Base-by-base conservation (phyloP, 2,113 vertebrate genomes). In the Murina feae region DNA sequence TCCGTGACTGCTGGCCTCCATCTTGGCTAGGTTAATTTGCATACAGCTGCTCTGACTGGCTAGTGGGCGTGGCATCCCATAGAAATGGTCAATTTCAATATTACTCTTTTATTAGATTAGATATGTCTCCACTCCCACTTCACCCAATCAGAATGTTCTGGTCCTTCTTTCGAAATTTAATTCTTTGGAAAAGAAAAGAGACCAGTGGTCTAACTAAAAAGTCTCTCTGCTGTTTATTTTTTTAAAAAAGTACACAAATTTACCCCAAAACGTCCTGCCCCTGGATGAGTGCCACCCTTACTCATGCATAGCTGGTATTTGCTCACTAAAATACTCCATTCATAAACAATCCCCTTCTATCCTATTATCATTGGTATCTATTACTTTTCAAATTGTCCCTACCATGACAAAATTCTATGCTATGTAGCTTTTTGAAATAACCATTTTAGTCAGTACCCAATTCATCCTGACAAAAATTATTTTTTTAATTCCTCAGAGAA, bases 231-330 rank as follows among this genome's bases (percentile, higher is more conserved):
- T 13, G 35, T 91, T 71, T 88, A 85, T 60, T 60, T 58, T 58
- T 58, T 58, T 12, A 4, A 28, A 4, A 28, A 60, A 97, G 92
- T 79, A 94, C 4, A 65, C 94, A 95, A 88, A 94, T 97, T 98
- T 97, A 92, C 94, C 97, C 93, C 79, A 97, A 93, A 96, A 93
- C 0, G 11, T 90, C 96, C 96, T 96, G 94, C 85, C 91, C 93
- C 96, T 98, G 98, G 97, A 98, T 91, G 80, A 87, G 74, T 97
- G 98, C 98, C 98, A 98, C 86, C 96, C 93, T 97, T 96, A 97
- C 97, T 97, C 97, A 97, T 28, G 66, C 97, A 97, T 97, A 98
- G 98, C 98, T 98, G 98, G 97, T 96, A 91, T 97, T 97, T 97
- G 96, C 97, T 97, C 97, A 98, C 97, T 96, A 97, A 98, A 98